Conservation (phyloP, 1,140 invertebrate genomes). For the Drosophila mayri region DNA sequence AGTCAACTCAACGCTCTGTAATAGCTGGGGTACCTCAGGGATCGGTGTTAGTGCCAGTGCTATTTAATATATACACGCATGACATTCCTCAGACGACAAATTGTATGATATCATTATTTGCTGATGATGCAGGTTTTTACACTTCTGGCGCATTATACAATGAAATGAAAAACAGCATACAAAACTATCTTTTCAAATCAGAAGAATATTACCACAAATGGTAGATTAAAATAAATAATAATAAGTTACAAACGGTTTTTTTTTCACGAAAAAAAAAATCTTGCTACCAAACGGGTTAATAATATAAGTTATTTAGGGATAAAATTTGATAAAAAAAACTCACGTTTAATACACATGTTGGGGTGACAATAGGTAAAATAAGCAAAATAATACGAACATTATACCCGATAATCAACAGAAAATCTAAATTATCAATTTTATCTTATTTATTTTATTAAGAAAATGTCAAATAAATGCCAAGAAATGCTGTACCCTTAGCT, state of each 20-base stretch:
- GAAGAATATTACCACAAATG: background rate
- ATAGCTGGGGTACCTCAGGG: background rate
- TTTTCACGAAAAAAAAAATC: background rate
- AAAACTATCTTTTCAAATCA: background rate
- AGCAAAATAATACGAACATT: no score
- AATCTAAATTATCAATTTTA: background rate
- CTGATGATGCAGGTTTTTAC: no score
- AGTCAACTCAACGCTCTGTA: background rate
- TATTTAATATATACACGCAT: background rate
- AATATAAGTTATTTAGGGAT: no score
- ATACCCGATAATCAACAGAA: background rate
- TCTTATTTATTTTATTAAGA: no score
- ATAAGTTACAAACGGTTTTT: background rate
- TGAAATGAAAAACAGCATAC: no score
- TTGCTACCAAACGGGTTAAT: no score
- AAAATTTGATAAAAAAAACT: no score
- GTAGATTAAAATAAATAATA: background rate
- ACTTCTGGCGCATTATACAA: no score
- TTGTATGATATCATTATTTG: background rate
- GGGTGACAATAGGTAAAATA: no score
- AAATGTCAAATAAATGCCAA: no score
- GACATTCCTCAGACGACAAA: background rate
- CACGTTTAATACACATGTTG: no score
- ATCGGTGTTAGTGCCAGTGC: background rate
- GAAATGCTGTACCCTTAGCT: no score